Evolutionary conservation across 2,888 invertebrate species (phyloP).

Genomic region (Campaea margaritaria): DNA sequence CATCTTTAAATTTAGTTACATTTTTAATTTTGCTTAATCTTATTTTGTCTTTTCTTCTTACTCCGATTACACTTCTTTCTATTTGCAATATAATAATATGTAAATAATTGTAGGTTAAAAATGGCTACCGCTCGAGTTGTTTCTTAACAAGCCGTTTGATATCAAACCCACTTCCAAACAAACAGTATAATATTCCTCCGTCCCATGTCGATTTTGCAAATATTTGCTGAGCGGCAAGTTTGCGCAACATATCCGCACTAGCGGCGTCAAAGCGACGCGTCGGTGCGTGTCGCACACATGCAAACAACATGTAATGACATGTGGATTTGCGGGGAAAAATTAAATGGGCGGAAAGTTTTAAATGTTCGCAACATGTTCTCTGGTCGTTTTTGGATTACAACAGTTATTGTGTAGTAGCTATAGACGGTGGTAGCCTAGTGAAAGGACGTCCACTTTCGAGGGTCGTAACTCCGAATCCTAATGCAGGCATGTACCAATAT

Average conservation of each 20-base stretch:
- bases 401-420: neutral
- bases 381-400: neutral
- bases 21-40: too few relatives aligned
- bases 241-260: constrained; percentile 7
- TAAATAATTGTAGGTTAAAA: too few relatives aligned
- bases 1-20: too few relatives aligned
- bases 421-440: too few relatives aligned
- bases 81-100: too few relatives aligned
- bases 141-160: neutral
- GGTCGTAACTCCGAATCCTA: too few relatives aligned
- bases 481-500: too few relatives aligned
- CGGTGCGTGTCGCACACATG: constrained; percentile 11
- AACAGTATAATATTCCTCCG: neutral
- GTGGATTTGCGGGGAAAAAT: neutral
- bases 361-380: neutral
- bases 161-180: constrained; percentile 3
- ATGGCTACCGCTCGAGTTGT: neutral
- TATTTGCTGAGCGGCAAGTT: constrained; percentile 19
- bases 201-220: constrained; percentile 12
- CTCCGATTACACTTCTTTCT: too few relatives aligned
- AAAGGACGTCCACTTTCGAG: too few relatives aligned
- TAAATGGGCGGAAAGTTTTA: neutral
- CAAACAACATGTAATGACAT: constrained; percentile 9
- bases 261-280: constrained; percentile 16
- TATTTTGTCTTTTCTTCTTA: too few relatives aligned